Conservation (phyloP, 1,140 invertebrate species). For the Nixonia krombeini region DNA sequence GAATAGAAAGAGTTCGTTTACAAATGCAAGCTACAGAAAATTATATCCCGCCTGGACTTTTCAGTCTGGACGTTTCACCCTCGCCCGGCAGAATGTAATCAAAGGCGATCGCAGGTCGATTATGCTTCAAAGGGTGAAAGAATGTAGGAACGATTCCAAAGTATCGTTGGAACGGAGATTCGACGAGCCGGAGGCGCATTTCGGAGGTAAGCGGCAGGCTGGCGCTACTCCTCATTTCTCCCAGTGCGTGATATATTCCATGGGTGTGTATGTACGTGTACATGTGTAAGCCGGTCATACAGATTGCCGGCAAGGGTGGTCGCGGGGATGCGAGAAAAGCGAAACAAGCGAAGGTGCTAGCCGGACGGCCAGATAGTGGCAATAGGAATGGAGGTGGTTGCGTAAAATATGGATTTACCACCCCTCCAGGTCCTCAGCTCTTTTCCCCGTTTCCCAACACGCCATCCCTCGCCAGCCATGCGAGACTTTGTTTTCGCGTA, state of each 20-base stretch:
- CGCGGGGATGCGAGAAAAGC: slow-evolving; percentile 43
- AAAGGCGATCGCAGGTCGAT: too few species aligned
- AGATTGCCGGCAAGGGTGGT: slow-evolving; percentile 15
- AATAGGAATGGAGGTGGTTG: slow-evolving; percentile 56
- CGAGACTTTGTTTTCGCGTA: slow-evolving; percentile 46
- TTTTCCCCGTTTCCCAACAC: too few species aligned
- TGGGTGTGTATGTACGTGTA: slow-evolving; percentile 20
- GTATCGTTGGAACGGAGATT: too few species aligned
- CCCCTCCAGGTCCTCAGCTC: slow-evolving; percentile 62
- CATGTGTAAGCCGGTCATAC: too few species aligned
- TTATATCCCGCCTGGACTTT: too few species aligned
- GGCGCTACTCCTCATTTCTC: not conserved
- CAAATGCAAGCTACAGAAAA: too few species aligned
- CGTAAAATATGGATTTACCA: slow-evolving; percentile 72
- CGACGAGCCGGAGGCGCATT: not conserved
- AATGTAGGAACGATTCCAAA: too few species aligned
- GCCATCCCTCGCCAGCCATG: too few species aligned
- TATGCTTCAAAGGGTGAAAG: too few species aligned
- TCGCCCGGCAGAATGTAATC: too few species aligned
- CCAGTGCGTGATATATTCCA: slow-evolving; percentile 3
- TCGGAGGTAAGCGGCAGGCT: not conserved
- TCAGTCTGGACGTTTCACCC: too few species aligned
- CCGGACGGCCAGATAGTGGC: slow-evolving; percentile 31
- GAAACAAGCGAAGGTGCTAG: slow-evolving; percentile 63
- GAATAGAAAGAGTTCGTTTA: too few species aligned